A percentile compares a stretch with the other conserved stretches of the same genome.
These are phyloP conservation scores for Drosophila mulleri DNA, from an alignment of 2,888 invertebrate species.

Conservation along the genomic window DNA sequence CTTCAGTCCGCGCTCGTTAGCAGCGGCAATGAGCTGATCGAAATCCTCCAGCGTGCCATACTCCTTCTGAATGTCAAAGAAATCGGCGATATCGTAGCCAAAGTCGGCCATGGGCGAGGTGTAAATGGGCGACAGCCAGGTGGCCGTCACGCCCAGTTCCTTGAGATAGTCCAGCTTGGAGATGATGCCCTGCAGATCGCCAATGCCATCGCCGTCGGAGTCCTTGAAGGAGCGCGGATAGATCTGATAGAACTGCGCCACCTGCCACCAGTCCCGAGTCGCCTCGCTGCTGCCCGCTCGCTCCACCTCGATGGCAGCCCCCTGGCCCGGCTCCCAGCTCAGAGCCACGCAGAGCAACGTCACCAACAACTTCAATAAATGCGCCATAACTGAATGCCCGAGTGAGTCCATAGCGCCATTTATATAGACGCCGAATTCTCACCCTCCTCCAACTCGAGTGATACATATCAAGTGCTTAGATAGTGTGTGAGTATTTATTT, in stretches of 20 bases:
- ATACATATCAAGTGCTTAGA: slow-evolving; percentile 48
- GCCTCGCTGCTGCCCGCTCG: slow-evolving; percentile 28
- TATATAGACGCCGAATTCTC: not conserved
- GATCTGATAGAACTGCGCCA: slow-evolving; percentile 92
- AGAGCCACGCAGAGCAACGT: slow-evolving; percentile 28
- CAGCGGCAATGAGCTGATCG: slow-evolving; percentile 86
- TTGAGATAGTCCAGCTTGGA: slow-evolving; percentile 88
- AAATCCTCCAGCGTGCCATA: slow-evolving; percentile 91
- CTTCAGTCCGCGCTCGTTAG: slow-evolving; percentile 85
- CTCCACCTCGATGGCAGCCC: slow-evolving; percentile 49
- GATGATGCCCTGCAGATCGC: slow-evolving; percentile 91
- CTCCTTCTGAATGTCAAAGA: slow-evolving; percentile 88
- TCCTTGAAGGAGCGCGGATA: slow-evolving; percentile 95
- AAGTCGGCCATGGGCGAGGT: slow-evolving; percentile 91
- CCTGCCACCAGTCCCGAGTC: slow-evolving; percentile 92
- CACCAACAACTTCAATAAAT: slow-evolving; percentile 25
- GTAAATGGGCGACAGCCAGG: slow-evolving; percentile 91
- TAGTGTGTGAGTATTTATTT: slow-evolving; percentile 42
- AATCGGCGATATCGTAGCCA: slow-evolving; percentile 91
- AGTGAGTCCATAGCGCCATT: slow-evolving; percentile 6
- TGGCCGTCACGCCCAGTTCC: slow-evolving; percentile 88
- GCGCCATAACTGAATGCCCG: slow-evolving; percentile 50
- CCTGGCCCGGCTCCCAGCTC: slow-evolving; percentile 18
- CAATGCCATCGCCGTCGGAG: slow-evolving; percentile 92
- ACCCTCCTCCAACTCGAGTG: not conserved